Percentiles rank a stretch among this genome's conserved stretches.
phyloP scores from a whole-genome alignment of 2,888 invertebrate genomes.

The Polydrusus cervinus region DNA sequence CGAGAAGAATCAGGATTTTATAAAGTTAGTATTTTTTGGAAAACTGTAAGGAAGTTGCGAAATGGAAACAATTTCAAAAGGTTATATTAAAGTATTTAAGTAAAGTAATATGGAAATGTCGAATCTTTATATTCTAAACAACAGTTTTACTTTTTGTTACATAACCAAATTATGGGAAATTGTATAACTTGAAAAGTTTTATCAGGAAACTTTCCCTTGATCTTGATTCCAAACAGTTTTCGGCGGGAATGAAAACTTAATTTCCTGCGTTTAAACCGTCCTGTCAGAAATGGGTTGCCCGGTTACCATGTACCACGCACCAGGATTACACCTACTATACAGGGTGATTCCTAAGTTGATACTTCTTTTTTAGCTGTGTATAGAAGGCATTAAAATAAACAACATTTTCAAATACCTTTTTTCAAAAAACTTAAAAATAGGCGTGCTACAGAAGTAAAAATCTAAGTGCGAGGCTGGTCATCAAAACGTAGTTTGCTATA shows the following conservation, averaged over 20 bases:
- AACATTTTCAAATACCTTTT: too few species aligned
- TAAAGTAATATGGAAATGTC: too few species aligned
- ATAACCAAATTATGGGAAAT: slow-evolving; percentile 31
- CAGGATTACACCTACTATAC: background rate
- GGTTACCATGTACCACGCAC: slow-evolving; percentile 19
- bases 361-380: too few species aligned
- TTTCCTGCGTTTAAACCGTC: slow-evolving; percentile 58
- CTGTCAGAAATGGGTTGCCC: slow-evolving; percentile 48
- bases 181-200: slow-evolving; percentile 48
- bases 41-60: background rate
- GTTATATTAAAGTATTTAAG: too few species aligned
- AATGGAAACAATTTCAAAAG: slow-evolving; percentile 11
- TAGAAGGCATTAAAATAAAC: too few species aligned
- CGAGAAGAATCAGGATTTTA: slow-evolving; percentile 15
- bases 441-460: too few species aligned
- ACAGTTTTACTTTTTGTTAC: slow-evolving; percentile 26
- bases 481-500: too few species aligned
- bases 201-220: slow-evolving; percentile 34
- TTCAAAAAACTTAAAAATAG: too few species aligned
- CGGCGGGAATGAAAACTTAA: slow-evolving; percentile 56
- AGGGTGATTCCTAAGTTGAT: too few species aligned
- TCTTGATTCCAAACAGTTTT: slow-evolving; percentile 56
- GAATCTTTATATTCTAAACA: too few species aligned
- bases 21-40: slow-evolving; percentile 11
- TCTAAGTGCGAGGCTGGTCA: too few species aligned